Evolutionary conservation across 2,113 vertebrate genomes (phyloP).

Genomic region (Nycticorax nycticorax): DNA sequence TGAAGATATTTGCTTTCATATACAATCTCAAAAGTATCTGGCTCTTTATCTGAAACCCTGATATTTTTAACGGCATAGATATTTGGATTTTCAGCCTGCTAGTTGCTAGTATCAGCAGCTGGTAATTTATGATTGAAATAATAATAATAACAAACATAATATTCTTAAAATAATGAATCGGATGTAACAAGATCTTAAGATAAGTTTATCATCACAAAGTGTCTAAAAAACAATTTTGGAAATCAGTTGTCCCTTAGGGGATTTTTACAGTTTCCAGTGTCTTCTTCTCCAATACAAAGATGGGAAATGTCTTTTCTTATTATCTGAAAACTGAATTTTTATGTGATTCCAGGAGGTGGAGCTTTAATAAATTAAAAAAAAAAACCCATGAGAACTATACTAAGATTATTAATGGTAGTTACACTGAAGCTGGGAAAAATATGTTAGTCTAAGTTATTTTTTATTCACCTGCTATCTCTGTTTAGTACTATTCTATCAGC

Average conservation of each 20-base stretch:
- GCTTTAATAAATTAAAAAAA: neutral
- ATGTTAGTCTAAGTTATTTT: neutral
- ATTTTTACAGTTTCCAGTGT: neutral
- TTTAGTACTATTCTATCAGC: neutral
- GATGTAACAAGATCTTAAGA: neutral
- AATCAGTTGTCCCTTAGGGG: neutral
- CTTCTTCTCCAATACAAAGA: neutral
- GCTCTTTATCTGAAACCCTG: neutral
- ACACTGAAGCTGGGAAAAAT: neutral
- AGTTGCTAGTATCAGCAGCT: neutral
- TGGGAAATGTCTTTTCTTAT: neutral
- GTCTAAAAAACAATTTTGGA: neutral
- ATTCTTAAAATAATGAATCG: neutral
- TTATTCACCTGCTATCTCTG: neutral
- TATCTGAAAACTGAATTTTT: neutral
- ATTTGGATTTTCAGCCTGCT: neutral
- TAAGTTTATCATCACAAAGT: neutral
- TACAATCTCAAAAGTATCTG: neutral
- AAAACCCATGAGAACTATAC: neutral
- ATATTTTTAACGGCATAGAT: neutral
- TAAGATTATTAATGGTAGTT: neutral
- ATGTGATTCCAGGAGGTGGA: neutral
- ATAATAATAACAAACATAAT: neutral
- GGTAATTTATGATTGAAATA: neutral
- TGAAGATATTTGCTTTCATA: constrained; percentile 15